Evolutionary conservation across 2,113 vertebrate species (phyloP), one percentile per base, ranked within the genome.

Genomic region (Chloebia gouldiae): DNA sequence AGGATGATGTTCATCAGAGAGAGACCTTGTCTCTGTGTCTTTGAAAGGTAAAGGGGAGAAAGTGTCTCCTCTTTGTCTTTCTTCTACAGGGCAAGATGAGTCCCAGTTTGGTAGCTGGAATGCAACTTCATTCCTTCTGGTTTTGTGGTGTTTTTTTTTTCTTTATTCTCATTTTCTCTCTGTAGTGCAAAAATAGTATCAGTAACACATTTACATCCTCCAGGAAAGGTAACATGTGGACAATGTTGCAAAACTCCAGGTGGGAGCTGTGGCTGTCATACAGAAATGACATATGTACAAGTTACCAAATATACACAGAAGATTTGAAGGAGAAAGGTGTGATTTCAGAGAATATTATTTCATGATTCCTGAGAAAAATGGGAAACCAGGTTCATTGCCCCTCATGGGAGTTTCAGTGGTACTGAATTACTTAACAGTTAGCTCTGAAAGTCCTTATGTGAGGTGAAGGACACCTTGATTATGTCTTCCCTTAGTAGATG

Each of bases 221-320:
- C 94, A 97, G 92, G 97, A 98, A 96, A 97, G 96, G 97, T 97
- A 98, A 98, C 98, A 98, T 97, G 98, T 97, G 96, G 97, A 98
- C 97, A 98, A 97, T 98, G 97, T 98, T 98, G 97, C 93, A 96
- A 98, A 98, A 98, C 98, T 98, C 97, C 98, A 98, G 98, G 98
- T 98, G 98, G 97, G 97, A 98, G 97, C 97, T 98, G 97, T 98
- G 98, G 96, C 98, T 98, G 97, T 97, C n/a, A 60, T 97, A 97
- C 98, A 97, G 95, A 98, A 98, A 96, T 98, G 98, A 97, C 98
- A 98, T 98, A 98, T 98, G 98, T 98, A 98, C 97, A 97, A 97
- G 95, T 97, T 98, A 97, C 96, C 97, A 97, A 98, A 98, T 98
- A 98, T 94, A 98, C 96, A 97, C 97, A 97, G 95, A 97, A 97